A percentile compares a stretch with the other conserved stretches of the same genome.
Conservation (phyloP, 1,140 invertebrate genomes). For the Sycobia sp. region DNA sequence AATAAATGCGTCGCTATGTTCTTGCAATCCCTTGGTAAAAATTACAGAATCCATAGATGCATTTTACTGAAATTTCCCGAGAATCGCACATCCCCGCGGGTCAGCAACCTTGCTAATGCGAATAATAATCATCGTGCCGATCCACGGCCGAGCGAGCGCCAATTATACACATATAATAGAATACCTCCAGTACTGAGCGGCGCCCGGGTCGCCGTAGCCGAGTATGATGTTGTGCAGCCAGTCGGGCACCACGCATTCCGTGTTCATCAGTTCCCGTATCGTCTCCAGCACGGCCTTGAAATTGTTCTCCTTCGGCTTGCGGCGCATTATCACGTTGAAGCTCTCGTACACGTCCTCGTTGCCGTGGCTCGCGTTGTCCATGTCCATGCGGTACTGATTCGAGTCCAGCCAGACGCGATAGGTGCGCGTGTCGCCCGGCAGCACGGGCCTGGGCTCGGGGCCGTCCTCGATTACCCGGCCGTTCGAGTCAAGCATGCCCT, state of each 20-base stretch:
- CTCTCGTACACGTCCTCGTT: conserved; percentile 88
- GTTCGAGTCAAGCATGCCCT: conserved; percentile 96
- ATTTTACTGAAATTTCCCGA: no score
- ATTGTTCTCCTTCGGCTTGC: conserved; percentile 99
- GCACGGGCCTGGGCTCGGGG: conserved; percentile 82
- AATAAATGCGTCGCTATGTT: no score
- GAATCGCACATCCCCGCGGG: no score
- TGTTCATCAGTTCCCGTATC: conserved; percentile 98
- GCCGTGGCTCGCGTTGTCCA: conserved; percentile 80
- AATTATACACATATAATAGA: no score
- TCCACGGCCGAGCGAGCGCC: no score
- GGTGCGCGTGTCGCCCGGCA: conserved; percentile 88
- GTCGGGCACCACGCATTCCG: conserved; percentile 97
- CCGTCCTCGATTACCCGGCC: conserved; percentile 98
- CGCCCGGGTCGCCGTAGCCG: conserved; percentile 95
- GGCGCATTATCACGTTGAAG: conserved; percentile 96
- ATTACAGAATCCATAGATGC: no score
- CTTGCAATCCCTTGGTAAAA: no score
- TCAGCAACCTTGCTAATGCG: no score
- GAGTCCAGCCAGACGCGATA: conserved; percentile 94
- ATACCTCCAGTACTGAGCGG: conserved; percentile 91
- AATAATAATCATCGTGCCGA: no score
- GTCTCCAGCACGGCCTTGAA: conserved; percentile 99
- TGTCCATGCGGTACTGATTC: conserved; percentile 94
- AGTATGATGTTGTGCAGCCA: conserved; percentile 98